Conservation (phyloP, 2,888 invertebrate genomes). For the Melanostoma scalare region DNA sequence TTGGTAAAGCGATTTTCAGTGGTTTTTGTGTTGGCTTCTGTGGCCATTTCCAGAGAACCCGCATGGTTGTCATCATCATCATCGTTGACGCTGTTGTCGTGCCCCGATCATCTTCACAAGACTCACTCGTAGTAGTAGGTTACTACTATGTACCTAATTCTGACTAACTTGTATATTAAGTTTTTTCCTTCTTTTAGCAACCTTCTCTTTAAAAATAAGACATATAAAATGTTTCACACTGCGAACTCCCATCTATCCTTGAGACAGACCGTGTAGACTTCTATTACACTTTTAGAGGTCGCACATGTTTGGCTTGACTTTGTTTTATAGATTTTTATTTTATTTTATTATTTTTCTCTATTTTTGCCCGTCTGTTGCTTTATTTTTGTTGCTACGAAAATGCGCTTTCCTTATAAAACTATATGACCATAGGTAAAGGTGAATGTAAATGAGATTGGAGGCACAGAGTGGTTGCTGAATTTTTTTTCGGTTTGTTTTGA, state of each 20-base stretch:
- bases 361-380: conserved; percentile 1
- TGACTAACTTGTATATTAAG: conserved; percentile 49
- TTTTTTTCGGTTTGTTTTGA: conserved; percentile 7
- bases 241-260: conserved; percentile 45
- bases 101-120: conserved; percentile 40
- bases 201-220: conserved; percentile 3
- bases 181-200: conserved; percentile 19
- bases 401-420: conserved; percentile 20
- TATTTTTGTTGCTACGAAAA: conserved; percentile 30
- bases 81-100: conserved; percentile 33
- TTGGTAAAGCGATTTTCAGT: conserved; percentile 36
- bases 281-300: conserved; percentile 65
- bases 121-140: conserved; percentile 39
- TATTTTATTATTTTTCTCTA: conserved; percentile 1
- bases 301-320: conserved; percentile 63
- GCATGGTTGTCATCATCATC: conserved; percentile 59
- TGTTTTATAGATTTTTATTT: conserved; percentile 34
- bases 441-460: conserved; percentile 49
- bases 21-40: conserved; percentile 28
- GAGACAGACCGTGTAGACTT: conserved; percentile 51
- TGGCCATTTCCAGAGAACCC: conserved; percentile 65
- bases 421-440: conserved; percentile 44
- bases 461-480: conserved; percentile 23
- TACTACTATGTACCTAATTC: conserved; percentile 59
- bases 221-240: conserved; percentile 44